Evolutionary conservation across 1,140 invertebrate species (phyloP), one percentile per base, ranked within the genome.

Genomic region (Drosophila subpulchrella): DNA sequence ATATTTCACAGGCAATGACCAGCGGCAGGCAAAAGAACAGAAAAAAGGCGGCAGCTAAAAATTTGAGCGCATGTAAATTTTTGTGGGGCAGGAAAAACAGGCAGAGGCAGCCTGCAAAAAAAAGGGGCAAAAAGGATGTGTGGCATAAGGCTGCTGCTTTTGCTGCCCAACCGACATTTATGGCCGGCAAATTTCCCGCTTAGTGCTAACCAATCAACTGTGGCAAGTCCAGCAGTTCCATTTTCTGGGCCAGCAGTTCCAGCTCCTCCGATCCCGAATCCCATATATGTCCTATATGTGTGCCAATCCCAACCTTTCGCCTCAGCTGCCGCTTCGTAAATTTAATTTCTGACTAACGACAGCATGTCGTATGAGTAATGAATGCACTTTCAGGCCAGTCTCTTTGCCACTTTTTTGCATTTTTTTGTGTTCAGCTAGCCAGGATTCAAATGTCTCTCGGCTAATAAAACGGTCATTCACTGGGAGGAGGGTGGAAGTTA

Each of bases 191-290:
- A 81, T 82, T 82, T 78, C 66, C 76, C 79, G 79, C 79, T 81
- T 78, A 81, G 79, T 78, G 79, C 79, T 63, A 82, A 82, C 79
- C 79, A 81, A 81, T 81, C 79, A 81, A 81, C 51, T 81, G 78
- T 81, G 78, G 76, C 73, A 71, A 71, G 66, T 41, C 27, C 50
- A 27, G 1, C 7, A 36, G 60, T 38, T 57, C 47, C 72, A 36
- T 46, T 44, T 67, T 46, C 44, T 44, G 65, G 20, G n/a, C 55
- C 59, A 48, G 44, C 38, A 51, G 48, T 30, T 36, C 46, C 17
- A 44, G 41, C 13, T 42, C 42, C 44, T 41, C n/a, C 11, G n/a
- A 48, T 48, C 54, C 59, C 11, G 27, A 20, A 32, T 0, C 12
- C 27, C 11, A 30, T 10, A 24, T n/a, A 30, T n/a, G 1, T 12